Conservation (phyloP, 2,888 invertebrate genomes). For the Carpatolechia fugitivella region DNA sequence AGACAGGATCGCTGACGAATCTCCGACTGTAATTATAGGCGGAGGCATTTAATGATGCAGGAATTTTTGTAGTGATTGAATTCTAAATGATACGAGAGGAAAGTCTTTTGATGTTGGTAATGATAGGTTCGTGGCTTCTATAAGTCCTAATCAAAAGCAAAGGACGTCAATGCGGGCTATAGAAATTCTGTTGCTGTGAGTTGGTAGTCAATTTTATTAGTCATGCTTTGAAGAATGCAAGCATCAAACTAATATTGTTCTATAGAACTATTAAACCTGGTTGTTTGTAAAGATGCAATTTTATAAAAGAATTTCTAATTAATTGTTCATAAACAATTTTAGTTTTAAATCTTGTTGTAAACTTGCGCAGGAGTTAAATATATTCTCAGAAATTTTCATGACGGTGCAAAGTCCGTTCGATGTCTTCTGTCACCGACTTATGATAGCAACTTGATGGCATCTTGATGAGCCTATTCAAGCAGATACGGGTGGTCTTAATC, state of each 20-base stretch:
- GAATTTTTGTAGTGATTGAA: conserved; percentile 16
- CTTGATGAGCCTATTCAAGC: conserved; percentile 47
- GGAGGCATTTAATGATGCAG: conserved; percentile 23
- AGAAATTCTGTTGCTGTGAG: conserved; percentile 1
- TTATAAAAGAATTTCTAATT: no score
- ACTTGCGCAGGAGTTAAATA: no score
- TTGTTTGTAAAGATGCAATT: no score
- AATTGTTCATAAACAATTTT: no score
- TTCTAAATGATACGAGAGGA: conserved; percentile 6
- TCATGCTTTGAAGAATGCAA: no score
- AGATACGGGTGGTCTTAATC: conserved; percentile 46
- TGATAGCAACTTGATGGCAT: conserved; percentile 43
- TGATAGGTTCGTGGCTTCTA: conserved; percentile 11
- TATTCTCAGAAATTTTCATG: background rate
- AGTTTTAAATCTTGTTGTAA: no score
- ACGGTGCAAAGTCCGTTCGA: background rate
- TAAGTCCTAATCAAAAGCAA: conserved; percentile 13
- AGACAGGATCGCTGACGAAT: conserved; percentile 27
- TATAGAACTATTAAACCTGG: conserved; percentile 7
- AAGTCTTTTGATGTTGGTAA: conserved; percentile 4
- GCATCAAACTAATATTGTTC: no score
- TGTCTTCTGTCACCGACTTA: conserved; percentile 42
- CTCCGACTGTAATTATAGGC: conserved; percentile 27
- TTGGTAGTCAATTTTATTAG: background rate
- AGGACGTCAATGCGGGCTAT: conserved; percentile 14